Conservation (phyloP, 1,140 invertebrate genomes). For the Drosophila simulans region DNA sequence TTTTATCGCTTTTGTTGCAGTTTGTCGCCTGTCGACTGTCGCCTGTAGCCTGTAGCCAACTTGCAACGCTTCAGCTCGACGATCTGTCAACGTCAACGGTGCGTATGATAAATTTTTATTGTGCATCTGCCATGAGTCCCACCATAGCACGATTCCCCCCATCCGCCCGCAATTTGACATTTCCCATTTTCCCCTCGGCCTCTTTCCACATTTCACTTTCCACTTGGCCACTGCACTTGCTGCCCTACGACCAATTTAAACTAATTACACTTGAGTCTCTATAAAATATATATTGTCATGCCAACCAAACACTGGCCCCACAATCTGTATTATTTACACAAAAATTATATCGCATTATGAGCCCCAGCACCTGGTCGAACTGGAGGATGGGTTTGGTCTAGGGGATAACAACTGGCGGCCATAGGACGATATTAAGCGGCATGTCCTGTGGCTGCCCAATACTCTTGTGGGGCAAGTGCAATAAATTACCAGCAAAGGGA, state of each 20-base stretch:
- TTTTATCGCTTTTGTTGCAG: constrained; percentile 35
- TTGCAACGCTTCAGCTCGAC: constrained; percentile 48
- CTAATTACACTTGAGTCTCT: constrained; percentile 32
- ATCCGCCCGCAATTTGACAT: constrained; percentile 2
- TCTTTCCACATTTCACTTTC: neutral
- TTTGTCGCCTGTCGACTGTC: constrained; percentile 34
- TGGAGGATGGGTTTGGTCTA: neutral
- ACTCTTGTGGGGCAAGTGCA: neutral
- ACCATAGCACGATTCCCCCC: constrained; percentile 20
- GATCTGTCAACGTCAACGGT: constrained; percentile 81
- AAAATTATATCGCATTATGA: constrained; percentile 40
- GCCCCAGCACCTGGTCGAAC: constrained; percentile 3
- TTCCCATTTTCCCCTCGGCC: neutral
- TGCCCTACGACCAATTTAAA: constrained; percentile 28
- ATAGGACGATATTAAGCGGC: constrained; percentile 17
- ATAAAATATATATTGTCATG: constrained; percentile 22
- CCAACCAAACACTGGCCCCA: constrained; percentile 16
- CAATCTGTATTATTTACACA: constrained; percentile 49
- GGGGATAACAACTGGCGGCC: neutral
- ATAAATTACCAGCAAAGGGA: constrained; percentile 15
- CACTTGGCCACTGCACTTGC: neutral
- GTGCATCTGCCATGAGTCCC: constrained; percentile 43
- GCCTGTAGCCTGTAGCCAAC: constrained; percentile 31
- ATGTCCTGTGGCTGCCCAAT: constrained; percentile 11
- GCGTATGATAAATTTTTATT: constrained; percentile 82